A percentile compares a stretch with the other conserved stretches of the same genome.
Evolutionary conservation across 2,113 vertebrate species (phyloP).

Genomic region (Melozone crissalis): DNA sequence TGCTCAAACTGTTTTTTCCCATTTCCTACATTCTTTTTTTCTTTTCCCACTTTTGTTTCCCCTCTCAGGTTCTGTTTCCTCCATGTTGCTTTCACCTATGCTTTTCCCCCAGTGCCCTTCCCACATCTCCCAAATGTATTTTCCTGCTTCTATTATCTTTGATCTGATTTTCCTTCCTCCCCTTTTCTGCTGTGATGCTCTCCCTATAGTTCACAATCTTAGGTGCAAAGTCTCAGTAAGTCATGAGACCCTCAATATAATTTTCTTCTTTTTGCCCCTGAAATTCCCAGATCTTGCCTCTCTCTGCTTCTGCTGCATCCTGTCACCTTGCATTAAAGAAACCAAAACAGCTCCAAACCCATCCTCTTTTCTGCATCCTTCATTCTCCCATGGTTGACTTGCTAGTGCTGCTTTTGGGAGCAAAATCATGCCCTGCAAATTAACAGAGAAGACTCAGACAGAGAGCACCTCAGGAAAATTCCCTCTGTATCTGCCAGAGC

Average conservation of each 20-base stretch:
- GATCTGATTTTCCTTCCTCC: background rate
- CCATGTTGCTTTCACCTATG: background rate
- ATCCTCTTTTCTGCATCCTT: background rate
- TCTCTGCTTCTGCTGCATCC: background rate
- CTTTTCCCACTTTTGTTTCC: background rate
- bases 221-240: background rate
- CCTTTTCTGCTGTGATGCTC: background rate
- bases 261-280: background rate
- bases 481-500: background rate
- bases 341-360: background rate
- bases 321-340: background rate
- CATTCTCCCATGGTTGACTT: background rate
- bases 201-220: background rate
- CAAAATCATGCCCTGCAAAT: background rate
- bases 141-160: background rate
- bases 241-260: background rate
- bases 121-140: background rate
- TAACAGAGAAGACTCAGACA: background rate
- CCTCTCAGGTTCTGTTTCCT: background rate
- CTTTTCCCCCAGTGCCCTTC: background rate
- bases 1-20: background rate
- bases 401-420: background rate
- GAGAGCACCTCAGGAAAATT: background rate
- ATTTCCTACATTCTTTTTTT: background rate
- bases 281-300: background rate